Conservation (phyloP, 2,113 vertebrate genomes). For the Brienomyrus brachyistius region DNA sequence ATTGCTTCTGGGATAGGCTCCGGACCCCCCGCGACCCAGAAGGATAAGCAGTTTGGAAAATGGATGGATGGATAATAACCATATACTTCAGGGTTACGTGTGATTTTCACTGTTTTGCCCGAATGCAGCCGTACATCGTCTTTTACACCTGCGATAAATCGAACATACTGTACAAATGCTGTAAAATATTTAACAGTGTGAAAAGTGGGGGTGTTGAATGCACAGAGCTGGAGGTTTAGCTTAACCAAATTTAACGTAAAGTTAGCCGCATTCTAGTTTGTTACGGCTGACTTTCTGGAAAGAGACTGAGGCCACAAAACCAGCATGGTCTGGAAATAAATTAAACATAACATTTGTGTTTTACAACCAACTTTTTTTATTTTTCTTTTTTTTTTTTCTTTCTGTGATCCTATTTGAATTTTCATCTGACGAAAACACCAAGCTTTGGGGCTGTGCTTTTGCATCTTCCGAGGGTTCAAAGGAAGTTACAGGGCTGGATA, state of each 20-base stretch:
- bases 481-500: neutral
- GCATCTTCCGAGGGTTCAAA: neutral
- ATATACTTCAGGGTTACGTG: neutral
- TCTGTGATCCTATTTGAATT: constrained; percentile 8
- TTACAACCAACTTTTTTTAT: neutral
- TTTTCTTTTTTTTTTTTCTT: neutral
- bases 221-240: neutral
- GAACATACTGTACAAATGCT: neutral
- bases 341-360: neutral
- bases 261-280: neutral
- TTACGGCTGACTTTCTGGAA: neutral
- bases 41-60: no score
- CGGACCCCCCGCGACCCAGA: no score
- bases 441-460: constrained; percentile 5
- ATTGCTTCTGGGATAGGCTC: no score
- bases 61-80: neutral
- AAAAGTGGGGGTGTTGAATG: neutral
- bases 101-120: neutral
- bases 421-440: neutral
- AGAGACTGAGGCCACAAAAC: neutral
- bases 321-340: neutral
- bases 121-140: neutral
- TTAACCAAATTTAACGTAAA: neutral
- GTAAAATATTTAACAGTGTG: neutral
- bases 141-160: neutral